These are phyloP conservation scores for Ectemnius lituratus DNA, from an alignment of 2,888 invertebrate genomes.

Conservation along the genomic window DNA sequence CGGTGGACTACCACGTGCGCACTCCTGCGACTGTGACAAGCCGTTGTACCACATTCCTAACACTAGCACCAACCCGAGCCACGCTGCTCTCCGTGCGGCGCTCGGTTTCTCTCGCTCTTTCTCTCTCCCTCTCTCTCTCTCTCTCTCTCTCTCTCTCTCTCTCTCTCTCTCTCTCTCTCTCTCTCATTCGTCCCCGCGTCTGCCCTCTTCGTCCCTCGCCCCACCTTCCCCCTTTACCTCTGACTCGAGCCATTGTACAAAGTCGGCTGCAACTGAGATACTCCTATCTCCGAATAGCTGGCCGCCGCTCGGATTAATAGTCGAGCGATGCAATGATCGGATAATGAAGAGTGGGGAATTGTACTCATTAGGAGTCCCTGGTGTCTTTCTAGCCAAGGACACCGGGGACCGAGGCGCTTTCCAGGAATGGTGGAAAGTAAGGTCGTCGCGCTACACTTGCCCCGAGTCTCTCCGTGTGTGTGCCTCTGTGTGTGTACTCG, in stretches of 20 bases:
- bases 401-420: constrained; percentile 22
- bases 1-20: constrained; percentile 46
- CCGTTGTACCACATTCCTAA: constrained; percentile 78
- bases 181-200: constrained; percentile 17
- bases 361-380: constrained; percentile 28
- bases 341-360: constrained; percentile 17
- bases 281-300: too few relatives aligned
- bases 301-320: too few relatives aligned
- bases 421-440: constrained; percentile 55
- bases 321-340: neutral
- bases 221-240: constrained; percentile 10
- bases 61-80: constrained; percentile 68
- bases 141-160: constrained; percentile 1
- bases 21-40: constrained; percentile 76
- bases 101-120: neutral
- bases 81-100: constrained; percentile 49
- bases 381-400: constrained; percentile 15
- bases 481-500: too few relatives aligned
- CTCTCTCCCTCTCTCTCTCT: constrained; percentile 34
- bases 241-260: constrained; percentile 24
- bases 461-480: neutral
- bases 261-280: constrained; percentile 26
- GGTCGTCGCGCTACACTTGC: constrained; percentile 32
- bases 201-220: constrained; percentile 15
- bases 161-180: constrained; percentile 12